These are phyloP conservation scores for Epinephelus fuscoguttatus DNA, from an alignment of 2,113 vertebrate genomes.

Conservation along the genomic window DNA sequence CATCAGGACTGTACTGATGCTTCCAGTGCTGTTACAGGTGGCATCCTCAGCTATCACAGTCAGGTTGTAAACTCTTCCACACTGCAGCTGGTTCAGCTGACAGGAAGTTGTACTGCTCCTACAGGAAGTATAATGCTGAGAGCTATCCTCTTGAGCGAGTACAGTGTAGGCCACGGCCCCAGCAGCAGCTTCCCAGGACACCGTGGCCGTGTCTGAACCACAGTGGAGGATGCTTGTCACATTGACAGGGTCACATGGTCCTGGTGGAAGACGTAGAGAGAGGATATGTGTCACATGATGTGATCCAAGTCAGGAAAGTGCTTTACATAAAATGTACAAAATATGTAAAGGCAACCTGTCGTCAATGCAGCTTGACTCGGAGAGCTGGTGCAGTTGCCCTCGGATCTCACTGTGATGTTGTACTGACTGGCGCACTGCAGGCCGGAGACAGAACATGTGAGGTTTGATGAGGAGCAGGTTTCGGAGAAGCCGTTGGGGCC, in stretches of 20 bases:
- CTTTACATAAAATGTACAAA: conserved; percentile 5
- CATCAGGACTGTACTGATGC: conserved; percentile 25
- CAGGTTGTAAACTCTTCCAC: conserved; percentile 78
- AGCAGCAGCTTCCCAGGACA: conserved; percentile 72
- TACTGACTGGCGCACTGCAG: conserved; percentile 73
- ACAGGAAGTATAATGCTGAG: conserved; percentile 67
- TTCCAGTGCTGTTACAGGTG: conserved; percentile 75
- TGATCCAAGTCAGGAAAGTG: not conserved
- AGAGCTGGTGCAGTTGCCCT: conserved; percentile 61
- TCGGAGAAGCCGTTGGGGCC: conserved; percentile 47
- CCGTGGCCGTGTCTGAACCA: conserved; percentile 59
- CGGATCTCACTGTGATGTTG: conserved; percentile 56
- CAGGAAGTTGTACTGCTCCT: conserved; percentile 70
- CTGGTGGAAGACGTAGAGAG: conserved; percentile 46
- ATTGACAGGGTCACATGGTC: conserved; percentile 75
- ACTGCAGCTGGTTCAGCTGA: conserved; percentile 72
- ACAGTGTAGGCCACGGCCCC: conserved; percentile 71
- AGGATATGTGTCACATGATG: not conserved
- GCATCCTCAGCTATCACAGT: conserved; percentile 74
- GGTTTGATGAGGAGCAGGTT: conserved; percentile 51
- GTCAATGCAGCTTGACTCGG: conserved; percentile 44
- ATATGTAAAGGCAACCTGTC: conserved; percentile 44
- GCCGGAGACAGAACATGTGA: conserved; percentile 59
- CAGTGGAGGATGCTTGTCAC: conserved; percentile 71
- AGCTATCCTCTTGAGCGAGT: conserved; percentile 35